A percentile compares a stretch with the other conserved stretches of the same genome.
These are phyloP conservation scores for Heteromurus nitidus DNA, from an alignment of 2,888 invertebrate genomes.

Conservation along the genomic window DNA sequence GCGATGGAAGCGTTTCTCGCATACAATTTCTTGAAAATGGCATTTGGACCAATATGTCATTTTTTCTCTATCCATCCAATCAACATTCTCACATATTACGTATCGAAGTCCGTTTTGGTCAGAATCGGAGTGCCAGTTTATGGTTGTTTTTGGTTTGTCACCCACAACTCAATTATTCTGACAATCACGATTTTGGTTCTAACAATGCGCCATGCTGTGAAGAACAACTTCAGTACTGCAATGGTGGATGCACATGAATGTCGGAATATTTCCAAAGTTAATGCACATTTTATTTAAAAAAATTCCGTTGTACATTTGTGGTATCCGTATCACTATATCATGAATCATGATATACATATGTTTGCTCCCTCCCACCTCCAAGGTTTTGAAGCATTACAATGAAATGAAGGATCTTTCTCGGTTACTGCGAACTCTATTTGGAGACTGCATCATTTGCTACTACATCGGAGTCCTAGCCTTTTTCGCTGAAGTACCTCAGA, in stretches of 20 bases:
- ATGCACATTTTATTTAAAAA: not conserved
- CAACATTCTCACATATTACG: not conserved
- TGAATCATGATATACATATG: not conserved
- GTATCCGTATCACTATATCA: not conserved
- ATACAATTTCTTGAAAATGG: not conserved
- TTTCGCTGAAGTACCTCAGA: conserved; percentile 1
- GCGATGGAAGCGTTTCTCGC: not conserved
- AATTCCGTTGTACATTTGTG: too few species aligned
- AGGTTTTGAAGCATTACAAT: not conserved
- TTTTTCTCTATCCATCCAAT: not conserved
- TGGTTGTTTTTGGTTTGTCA: not conserved
- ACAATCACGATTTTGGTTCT: not conserved
- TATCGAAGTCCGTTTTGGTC: not conserved
- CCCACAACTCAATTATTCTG: not conserved
- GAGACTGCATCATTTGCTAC: not conserved
- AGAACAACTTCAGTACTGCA: not conserved
- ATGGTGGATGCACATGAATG: not conserved
- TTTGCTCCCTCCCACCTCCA: too few species aligned
- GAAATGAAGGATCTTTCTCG: not conserved
- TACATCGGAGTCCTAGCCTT: conserved; percentile 13
- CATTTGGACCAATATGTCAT: not conserved
- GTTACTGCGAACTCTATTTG: not conserved
- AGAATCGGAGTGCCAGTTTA: not conserved
- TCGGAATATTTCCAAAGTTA: not conserved
- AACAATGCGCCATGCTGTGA: not conserved